Conservation (phyloP, 2,113 vertebrate species). For the Lycocorax pyrrhopterus region DNA sequence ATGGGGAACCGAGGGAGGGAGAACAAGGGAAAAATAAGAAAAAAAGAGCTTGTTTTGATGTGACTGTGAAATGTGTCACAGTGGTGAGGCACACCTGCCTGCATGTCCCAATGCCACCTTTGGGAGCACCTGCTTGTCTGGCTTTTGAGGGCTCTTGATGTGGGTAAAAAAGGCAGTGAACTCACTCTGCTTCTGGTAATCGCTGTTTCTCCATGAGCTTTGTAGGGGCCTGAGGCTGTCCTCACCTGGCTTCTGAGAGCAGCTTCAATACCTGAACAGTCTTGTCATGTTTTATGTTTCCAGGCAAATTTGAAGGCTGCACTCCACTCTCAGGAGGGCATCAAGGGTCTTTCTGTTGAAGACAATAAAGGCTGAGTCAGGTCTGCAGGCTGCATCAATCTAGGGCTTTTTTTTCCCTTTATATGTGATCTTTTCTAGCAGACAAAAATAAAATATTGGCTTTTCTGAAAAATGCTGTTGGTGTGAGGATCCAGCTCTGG, state of each 20-base stretch:
- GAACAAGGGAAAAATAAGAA: not conserved
- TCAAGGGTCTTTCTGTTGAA: not conserved
- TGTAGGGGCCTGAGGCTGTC: not conserved
- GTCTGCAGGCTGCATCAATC: not conserved
- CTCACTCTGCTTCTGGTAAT: not conserved
- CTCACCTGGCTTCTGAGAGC: not conserved
- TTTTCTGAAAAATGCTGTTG: not conserved
- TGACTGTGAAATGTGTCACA: not conserved
- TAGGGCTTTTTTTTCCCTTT: not conserved
- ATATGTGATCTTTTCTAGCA: not conserved
- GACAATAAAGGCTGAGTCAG: not conserved
- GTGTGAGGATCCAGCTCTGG: not conserved
- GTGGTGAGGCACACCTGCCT: not conserved
- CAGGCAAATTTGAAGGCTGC: not conserved
- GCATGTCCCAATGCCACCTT: rapidly evolving
- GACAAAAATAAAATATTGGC: not conserved
- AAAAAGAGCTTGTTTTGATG: not conserved
- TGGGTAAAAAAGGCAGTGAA: not conserved
- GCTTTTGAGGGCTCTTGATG: not conserved
- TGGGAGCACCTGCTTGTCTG: not conserved
- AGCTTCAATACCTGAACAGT: not conserved
- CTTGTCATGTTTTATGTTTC: not conserved
- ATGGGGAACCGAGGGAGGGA: not conserved
- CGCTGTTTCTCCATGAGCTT: rapidly evolving
- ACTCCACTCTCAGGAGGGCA: not conserved